Evolutionary conservation across 2,113 vertebrate genomes (phyloP).

Genomic region (Tragelaphus buxtoni): DNA sequence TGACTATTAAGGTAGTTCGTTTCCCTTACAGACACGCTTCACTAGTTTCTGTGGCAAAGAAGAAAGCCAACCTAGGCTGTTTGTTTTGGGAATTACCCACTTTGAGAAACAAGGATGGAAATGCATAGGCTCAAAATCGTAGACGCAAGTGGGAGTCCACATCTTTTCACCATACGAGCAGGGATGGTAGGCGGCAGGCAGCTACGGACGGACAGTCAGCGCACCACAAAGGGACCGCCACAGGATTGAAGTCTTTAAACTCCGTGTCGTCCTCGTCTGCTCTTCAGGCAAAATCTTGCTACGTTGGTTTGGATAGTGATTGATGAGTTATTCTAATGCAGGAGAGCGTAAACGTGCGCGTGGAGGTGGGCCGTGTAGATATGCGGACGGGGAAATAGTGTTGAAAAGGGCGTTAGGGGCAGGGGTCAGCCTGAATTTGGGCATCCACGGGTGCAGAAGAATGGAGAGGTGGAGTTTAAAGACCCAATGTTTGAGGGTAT

Average conservation of each 20-base stretch:
- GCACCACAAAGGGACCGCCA: background rate
- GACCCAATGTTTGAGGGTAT: background rate
- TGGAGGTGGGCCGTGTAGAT: background rate
- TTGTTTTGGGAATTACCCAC: background rate
- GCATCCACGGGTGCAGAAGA: background rate
- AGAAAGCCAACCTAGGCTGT: background rate
- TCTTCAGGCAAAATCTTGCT: background rate
- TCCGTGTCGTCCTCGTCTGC: background rate
- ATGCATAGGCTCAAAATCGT: background rate
- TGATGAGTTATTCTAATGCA: background rate
- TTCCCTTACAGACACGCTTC: background rate
- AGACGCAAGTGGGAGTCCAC: background rate
- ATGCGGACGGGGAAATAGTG: fast-evolving
- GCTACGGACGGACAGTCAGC: background rate
- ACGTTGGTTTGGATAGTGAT: background rate
- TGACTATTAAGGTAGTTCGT: background rate
- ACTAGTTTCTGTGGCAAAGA: background rate
- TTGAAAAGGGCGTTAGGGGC: background rate
- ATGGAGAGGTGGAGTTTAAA: background rate
- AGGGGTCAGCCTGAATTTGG: background rate
- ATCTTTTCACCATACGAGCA: background rate
- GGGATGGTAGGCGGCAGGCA: background rate
- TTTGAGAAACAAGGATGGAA: background rate
- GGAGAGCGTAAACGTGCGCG: background rate
- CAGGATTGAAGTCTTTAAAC: background rate